A percentile compares a stretch with the other conserved stretches of the same genome.
phyloP scores from a whole-genome alignment of 2,888 invertebrate genomes.

The Pasiphila rectangulata region DNA sequence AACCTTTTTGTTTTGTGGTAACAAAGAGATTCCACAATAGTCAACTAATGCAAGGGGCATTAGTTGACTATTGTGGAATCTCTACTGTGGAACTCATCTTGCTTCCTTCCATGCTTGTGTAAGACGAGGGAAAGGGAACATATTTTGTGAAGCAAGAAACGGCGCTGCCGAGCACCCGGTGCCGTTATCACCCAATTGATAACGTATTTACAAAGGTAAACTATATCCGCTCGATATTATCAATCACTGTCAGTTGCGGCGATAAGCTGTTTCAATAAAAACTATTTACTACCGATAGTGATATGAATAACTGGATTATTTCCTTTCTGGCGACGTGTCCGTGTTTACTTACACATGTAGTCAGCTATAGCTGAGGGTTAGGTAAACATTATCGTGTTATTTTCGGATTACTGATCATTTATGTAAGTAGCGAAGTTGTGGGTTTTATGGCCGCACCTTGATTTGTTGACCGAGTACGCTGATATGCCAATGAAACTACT shows the following conservation, averaged over 20 bases:
- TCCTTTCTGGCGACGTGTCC: constrained; percentile 47
- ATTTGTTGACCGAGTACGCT: constrained; percentile 26
- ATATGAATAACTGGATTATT: constrained; percentile 68
- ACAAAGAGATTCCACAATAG: no score
- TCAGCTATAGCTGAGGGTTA: constrained; percentile 32
- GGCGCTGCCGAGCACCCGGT: no score
- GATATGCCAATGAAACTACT: not conserved
- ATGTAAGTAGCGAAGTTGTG: constrained; percentile 28
- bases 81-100: no score
- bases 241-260: constrained; percentile 53
- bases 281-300: constrained; percentile 54
- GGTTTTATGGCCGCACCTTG: constrained; percentile 28
- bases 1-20: no score
- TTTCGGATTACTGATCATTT: constrained; percentile 37
- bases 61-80: no score
- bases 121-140: no score
- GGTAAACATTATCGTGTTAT: constrained; percentile 36
- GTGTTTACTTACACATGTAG: constrained; percentile 68
- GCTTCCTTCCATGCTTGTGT: no score
- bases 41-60: no score
- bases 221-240: constrained; percentile 33
- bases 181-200: no score
- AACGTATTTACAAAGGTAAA: not conserved
- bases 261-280: constrained; percentile 27
- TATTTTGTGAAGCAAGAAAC: no score